Base-by-base conservation (phyloP, 2,797 vertebrate species). In the Dromococcyx pavoninus region DNA sequence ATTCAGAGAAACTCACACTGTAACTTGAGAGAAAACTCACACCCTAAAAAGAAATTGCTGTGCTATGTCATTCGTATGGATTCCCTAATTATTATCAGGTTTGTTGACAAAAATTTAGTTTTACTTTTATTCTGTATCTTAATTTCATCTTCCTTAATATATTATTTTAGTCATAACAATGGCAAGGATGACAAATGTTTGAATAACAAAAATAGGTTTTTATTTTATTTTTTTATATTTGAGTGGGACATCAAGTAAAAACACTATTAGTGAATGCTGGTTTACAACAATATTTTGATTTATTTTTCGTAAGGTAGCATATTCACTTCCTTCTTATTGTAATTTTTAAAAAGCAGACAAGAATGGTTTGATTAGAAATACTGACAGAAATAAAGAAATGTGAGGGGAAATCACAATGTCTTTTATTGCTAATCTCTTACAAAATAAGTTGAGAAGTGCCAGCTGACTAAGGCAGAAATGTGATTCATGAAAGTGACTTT, bases 401-500 rank as follows among this genome's bases (percentile, higher is more conserved):
- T 19, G 11, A 89, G 58, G 17, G 10, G 41, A 62, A 71, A 71
- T 1, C 81, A 5, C 6, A 35, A n/a, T 13, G 14, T 35, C 4
- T 14, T 56, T 28, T 48, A 86, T 51, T 75, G 28, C 1, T 67
- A 78, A 53, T 46, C 14, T 65, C 21, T 75, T 41, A 76, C 1
- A 16, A 75, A 93, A 53, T 17, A 60, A 72, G n/a, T 28, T 82
- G 39, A 91, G 85, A 92, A 93, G 61, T 71, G 32, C 14, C 48
- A 71, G 35, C 62, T 89, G 33, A 84, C 91, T 75, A 57, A 94
- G 51, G 41, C n/a, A 2, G 14, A 88, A 79, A 94, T 94, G 32
- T 88, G 85, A 88, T 70, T 88, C 48, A 50, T 41, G 81, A 80
- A 93, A 86, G 46, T 51, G n/a, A 92, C 93, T 91, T 84, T 89